phyloP scores from a whole-genome alignment of 2,113 vertebrate species.

The Podiceps cristatus region DNA sequence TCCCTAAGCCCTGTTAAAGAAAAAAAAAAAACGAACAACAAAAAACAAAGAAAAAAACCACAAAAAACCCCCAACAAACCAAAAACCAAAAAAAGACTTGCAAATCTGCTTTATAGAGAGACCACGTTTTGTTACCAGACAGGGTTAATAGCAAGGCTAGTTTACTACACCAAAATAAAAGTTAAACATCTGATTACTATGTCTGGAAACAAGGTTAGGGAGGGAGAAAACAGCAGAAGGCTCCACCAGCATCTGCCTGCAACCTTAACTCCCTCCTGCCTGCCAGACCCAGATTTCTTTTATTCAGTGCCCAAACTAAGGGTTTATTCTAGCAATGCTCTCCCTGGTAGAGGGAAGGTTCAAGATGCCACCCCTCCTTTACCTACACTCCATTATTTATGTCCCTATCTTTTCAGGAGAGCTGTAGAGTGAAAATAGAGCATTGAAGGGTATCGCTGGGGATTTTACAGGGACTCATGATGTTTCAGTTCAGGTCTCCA shows the following conservation, averaged over 20 bases:
- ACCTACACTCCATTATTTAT: slow-evolving; percentile 20
- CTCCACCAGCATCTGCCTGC: neutral
- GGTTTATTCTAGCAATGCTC: neutral
- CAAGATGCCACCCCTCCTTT: neutral
- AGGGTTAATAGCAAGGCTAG: slow-evolving; percentile 5
- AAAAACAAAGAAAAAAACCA: too few relatives aligned
- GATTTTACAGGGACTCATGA: neutral
- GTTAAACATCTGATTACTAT: slow-evolving; percentile 21
- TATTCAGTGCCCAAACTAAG: neutral
- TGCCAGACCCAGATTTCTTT: neutral
- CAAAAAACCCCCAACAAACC: too few relatives aligned
- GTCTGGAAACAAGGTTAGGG: slow-evolving; percentile 10
- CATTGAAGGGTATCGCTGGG: neutral
- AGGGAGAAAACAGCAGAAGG: neutral
- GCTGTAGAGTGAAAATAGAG: neutral
- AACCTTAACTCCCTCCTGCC: neutral
- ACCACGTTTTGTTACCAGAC: neutral
- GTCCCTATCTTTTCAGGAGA: neutral
- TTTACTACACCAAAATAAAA: neutral
- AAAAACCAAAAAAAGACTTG: neutral
- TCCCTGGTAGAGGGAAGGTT: neutral
- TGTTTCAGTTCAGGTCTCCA: neutral
- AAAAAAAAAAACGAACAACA: too few relatives aligned
- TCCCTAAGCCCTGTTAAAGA: neutral
- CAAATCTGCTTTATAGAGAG: neutral